These are phyloP conservation scores for Spodoptera frugiperda DNA, from an alignment of 1,140 invertebrate genomes.

Conservation along the genomic window DNA sequence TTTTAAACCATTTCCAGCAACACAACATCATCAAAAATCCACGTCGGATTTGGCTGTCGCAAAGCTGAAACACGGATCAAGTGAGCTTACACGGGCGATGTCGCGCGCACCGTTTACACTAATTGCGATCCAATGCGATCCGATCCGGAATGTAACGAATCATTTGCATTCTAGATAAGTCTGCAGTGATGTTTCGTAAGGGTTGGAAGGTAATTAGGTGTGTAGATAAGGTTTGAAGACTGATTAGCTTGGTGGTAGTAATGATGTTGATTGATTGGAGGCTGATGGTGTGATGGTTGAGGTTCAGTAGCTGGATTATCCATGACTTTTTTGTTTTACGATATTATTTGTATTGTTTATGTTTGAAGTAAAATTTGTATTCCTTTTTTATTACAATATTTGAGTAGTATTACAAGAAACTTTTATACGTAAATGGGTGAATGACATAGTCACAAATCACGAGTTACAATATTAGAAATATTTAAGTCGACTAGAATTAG, in stretches of 20 bases:
- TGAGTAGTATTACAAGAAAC: no score
- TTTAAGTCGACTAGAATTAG: no score
- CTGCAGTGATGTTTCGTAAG: conserved; percentile 38
- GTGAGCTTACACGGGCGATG: conserved; percentile 68
- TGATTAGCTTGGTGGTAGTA: not conserved
- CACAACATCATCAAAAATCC: conserved; percentile 45
- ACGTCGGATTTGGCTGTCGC: conserved; percentile 74
- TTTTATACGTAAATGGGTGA: no score
- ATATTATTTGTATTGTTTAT: not conserved
- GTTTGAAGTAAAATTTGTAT: no score
- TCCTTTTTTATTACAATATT: no score
- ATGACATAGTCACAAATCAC: no score
- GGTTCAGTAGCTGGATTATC: not conserved
- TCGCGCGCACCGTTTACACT: conserved; percentile 70
- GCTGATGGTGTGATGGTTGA: not conserved
- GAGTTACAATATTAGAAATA: no score
- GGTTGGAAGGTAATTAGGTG: conserved; percentile 46
- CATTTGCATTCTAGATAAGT: conserved; percentile 61
- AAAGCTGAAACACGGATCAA: conserved; percentile 75
- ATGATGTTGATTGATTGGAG: conserved; percentile 8
- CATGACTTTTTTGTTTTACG: no score
- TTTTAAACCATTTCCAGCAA: conserved; percentile 55
- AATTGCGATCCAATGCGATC: conserved; percentile 70
- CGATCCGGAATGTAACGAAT: conserved; percentile 54
- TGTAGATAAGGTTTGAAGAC: conserved; percentile 15